These are phyloP conservation scores for Himantopus leucocephalus DNA, from an alignment of 2,113 vertebrate species.

Conservation along the genomic window DNA sequence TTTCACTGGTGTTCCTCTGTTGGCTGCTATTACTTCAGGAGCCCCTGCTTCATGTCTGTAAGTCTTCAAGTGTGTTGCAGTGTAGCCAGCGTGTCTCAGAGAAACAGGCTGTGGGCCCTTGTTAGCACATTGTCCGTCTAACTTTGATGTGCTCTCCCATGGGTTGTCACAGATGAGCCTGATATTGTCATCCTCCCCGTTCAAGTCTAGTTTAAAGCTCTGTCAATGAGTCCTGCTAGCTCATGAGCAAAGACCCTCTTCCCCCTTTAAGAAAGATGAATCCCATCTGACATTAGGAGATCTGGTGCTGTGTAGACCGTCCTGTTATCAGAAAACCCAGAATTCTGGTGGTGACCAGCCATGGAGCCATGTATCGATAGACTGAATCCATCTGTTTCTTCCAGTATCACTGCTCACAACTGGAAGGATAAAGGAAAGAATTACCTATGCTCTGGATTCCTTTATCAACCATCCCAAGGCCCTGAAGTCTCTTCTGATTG, in stretches of 20 bases:
- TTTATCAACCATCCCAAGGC: not conserved
- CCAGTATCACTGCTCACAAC: not conserved
- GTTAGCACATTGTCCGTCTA: not conserved
- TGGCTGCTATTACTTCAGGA: not conserved
- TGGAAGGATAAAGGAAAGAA: not conserved
- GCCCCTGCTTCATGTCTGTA: not conserved
- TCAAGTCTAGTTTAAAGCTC: not conserved
- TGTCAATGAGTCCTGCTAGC: not conserved
- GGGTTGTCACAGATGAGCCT: not conserved
- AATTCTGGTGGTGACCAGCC: not conserved
- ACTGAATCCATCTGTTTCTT: not conserved
- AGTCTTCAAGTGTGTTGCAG: not conserved
- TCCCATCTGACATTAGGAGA: rapidly evolving
- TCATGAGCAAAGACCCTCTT: not conserved
- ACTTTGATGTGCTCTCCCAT: rapidly evolving
- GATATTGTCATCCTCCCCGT: too few species aligned
- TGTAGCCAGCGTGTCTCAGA: not conserved
- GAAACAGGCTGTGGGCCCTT: not conserved
- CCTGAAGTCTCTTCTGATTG: not conserved
- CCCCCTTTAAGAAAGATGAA: not conserved
- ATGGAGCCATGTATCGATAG: not conserved
- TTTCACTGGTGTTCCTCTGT: not conserved
- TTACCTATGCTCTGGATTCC: not conserved
- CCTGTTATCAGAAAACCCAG: rapidly evolving
- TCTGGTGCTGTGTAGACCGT: too few species aligned